phyloP scores from a whole-genome alignment of 1,140 invertebrate genomes.

The Trichoplusia ni region DNA sequence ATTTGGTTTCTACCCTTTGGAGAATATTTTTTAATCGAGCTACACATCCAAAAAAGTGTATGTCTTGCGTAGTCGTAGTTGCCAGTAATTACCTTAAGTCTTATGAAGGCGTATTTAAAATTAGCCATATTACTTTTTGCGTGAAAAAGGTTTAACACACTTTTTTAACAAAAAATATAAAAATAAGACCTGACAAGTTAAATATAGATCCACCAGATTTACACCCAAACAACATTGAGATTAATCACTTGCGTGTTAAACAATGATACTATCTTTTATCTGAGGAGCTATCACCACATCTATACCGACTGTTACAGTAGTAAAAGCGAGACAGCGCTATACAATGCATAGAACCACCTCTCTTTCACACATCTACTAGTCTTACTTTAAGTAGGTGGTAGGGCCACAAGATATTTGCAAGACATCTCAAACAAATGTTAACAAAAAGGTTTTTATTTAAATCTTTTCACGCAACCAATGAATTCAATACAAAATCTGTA shows the following conservation, averaged over 20 bases:
- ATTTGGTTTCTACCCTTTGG: too few relatives aligned
- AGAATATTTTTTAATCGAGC: not conserved
- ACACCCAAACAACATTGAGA: not conserved
- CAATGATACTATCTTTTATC: slow-evolving; percentile 27
- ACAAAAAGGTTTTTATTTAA: slow-evolving; percentile 1
- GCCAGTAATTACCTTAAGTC: too few relatives aligned
- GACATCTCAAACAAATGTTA: slow-evolving; percentile 2
- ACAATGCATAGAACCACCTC: too few relatives aligned
- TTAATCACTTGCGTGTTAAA: slow-evolving; percentile 20
- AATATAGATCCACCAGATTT: not conserved
- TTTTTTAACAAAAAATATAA: not conserved
- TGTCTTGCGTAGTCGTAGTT: too few relatives aligned
- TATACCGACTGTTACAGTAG: too few relatives aligned
- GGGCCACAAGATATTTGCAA: slow-evolving; percentile 4
- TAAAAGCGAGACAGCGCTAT: too few relatives aligned
- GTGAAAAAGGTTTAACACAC: not conserved
- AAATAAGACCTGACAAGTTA: not conserved
- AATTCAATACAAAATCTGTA: slow-evolving; percentile 13
- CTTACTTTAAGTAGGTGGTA: too few relatives aligned
- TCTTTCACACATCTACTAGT: too few relatives aligned
- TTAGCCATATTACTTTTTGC: not conserved
- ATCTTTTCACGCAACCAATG: slow-evolving; percentile 5
- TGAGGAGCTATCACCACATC: too few relatives aligned
- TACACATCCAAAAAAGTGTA: too few relatives aligned
- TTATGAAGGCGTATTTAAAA: too few relatives aligned